Evolutionary conservation across 2,797 vertebrate genomes (phyloP).

Genomic region (Pachyuromys duprasi): DNA sequence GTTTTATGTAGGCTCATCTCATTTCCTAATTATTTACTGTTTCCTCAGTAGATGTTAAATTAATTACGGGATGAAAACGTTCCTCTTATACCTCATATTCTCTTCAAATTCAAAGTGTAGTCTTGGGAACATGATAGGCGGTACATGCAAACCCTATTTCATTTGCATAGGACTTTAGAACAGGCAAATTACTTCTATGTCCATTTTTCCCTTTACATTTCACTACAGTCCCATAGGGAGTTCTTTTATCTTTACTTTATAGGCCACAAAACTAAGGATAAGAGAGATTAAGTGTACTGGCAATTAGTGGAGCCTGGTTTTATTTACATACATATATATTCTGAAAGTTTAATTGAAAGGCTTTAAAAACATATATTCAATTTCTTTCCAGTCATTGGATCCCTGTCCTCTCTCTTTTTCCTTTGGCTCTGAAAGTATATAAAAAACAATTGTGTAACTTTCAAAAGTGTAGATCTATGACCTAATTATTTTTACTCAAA

Average conservation of each 20-base stretch:
- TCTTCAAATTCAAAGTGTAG: slow-evolving; percentile 5
- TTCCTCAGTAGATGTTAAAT: slow-evolving; percentile 15
- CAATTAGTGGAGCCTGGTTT: slow-evolving; percentile 44
- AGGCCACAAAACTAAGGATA: slow-evolving; percentile 53
- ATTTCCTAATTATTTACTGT: slow-evolving; percentile 65
- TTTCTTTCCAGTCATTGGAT: slow-evolving; percentile 33
- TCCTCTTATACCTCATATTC: neutral
- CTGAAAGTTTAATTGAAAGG: slow-evolving; percentile 48
- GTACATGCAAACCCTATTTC: slow-evolving; percentile 22
- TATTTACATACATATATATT: slow-evolving; percentile 4
- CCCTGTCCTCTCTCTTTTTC: neutral
- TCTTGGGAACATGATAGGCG: neutral
- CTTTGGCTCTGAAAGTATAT: slow-evolving; percentile 28
- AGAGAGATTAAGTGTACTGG: slow-evolving; percentile 22
- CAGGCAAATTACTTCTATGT: slow-evolving; percentile 39
- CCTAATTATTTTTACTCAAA: slow-evolving; percentile 6
- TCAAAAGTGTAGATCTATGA: slow-evolving; percentile 4
- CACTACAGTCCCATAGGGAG: neutral
- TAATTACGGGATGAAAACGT: neutral
- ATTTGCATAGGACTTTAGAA: slow-evolving; percentile 44
- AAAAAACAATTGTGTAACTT: slow-evolving; percentile 41
- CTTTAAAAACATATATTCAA: slow-evolving; percentile 32
- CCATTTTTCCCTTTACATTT: slow-evolving; percentile 40
- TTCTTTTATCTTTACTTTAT: slow-evolving; percentile 63
- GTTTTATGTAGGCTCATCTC: slow-evolving; percentile 40